Evolutionary conservation across 2,888 invertebrate species (phyloP).

Genomic region (Iselma pallidipennis): DNA sequence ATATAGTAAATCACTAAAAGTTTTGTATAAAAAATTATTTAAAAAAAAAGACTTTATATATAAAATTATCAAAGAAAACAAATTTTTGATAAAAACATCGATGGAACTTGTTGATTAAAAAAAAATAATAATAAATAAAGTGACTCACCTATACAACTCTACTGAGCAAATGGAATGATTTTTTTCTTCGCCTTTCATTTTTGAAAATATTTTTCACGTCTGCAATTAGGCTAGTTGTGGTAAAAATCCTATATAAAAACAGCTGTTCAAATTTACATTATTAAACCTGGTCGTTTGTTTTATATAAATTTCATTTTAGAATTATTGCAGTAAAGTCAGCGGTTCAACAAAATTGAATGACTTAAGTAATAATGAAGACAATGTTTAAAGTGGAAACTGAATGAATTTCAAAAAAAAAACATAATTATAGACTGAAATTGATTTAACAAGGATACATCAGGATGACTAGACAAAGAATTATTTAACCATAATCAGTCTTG

Average conservation of each 20-base stretch:
- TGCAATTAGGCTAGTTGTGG: conserved; percentile 16
- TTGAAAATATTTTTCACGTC: neutral
- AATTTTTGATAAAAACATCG: conserved; percentile 10
- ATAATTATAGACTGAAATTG: neutral
- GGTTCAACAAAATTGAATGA: neutral
- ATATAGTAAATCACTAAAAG: conserved; percentile 16
- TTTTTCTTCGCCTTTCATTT: conserved; percentile 5
- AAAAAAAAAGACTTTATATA: conserved; percentile 8
- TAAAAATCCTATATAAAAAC: conserved; percentile 25
- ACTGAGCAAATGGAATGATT: conserved; percentile 28
- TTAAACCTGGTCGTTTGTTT: neutral
- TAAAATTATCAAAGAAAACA: conserved; percentile 9
- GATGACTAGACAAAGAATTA: neutral
- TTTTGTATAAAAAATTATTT: conserved; percentile 9
- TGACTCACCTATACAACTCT: conserved; percentile 16
- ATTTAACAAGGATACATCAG: neutral
- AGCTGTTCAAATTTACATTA: neutral
- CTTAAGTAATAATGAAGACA: too few relatives aligned
- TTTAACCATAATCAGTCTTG: too few relatives aligned
- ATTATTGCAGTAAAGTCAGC: neutral
- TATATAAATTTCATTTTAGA: neutral
- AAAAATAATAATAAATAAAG: conserved; percentile 18
- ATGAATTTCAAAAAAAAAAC: too few relatives aligned
- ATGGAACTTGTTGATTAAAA: conserved; percentile 5
- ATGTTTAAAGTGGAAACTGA: too few relatives aligned